A percentile compares a stretch with the other conserved stretches of the same genome.
phyloP scores from a whole-genome alignment of 1,140 invertebrate genomes.

The Drosophila kanapiae region DNA sequence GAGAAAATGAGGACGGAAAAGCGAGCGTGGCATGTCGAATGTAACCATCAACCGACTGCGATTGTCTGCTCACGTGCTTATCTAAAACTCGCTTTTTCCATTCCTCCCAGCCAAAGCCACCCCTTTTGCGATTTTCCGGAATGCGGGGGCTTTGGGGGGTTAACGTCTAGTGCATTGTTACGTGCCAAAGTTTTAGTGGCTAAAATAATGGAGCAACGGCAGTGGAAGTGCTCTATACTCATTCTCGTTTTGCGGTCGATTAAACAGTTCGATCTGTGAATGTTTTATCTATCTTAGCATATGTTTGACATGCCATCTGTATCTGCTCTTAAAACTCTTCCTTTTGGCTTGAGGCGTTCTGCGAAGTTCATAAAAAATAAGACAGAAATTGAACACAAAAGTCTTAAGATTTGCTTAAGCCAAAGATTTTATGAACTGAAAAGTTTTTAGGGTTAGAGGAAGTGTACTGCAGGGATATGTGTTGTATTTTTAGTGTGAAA shows the following conservation, averaged over 20 bases:
- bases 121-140: constrained; percentile 26
- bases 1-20: constrained; percentile 6
- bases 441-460: constrained; percentile 4
- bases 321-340: constrained; percentile 16
- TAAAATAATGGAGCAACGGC: constrained; percentile 77
- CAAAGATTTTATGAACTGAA: constrained; percentile 1
- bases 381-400: background rate
- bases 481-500: background rate
- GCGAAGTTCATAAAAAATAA: constrained; percentile 8
- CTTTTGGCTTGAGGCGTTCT: constrained; percentile 8
- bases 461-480: background rate
- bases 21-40: constrained; percentile 49
- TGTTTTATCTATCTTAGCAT: constrained; percentile 39
- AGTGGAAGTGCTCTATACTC: constrained; percentile 50
- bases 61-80: constrained; percentile 77
- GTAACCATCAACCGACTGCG: constrained; percentile 52
- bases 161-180: constrained; percentile 73
- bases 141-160: constrained; percentile 14
- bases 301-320: constrained; percentile 41
- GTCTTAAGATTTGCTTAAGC: background rate
- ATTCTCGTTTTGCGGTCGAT: constrained; percentile 50
- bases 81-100: constrained; percentile 57
- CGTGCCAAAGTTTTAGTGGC: constrained; percentile 79
- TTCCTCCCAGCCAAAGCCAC: background rate
- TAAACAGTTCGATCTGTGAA: constrained; percentile 47